Evolutionary conservation across 2,797 vertebrate species (phyloP).

Genomic region (Strix occidentalis): DNA sequence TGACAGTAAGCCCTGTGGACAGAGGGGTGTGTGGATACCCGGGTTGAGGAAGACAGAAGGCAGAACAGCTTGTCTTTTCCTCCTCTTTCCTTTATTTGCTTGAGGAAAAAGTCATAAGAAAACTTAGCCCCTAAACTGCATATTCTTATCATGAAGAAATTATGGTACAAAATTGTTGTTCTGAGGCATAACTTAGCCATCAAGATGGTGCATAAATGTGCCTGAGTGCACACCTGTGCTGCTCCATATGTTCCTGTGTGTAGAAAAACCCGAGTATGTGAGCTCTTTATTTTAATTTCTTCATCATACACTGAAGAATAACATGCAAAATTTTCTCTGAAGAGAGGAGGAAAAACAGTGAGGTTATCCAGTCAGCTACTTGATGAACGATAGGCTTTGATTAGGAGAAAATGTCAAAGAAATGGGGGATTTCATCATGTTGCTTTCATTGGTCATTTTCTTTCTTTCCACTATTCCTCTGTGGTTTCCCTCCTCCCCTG

Average conservation of each 20-base stretch:
- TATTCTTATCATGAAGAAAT: not conserved
- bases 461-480: conserved; percentile 5
- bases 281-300: not conserved
- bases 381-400: not conserved
- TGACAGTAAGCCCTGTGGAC: not conserved
- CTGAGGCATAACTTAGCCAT: not conserved
- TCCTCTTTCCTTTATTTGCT: not conserved
- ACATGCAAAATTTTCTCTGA: not conserved
- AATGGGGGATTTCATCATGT: not conserved
- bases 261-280: not conserved
- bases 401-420: not conserved
- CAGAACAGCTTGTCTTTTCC: not conserved
- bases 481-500: not conserved
- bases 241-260: not conserved
- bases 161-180: not conserved
- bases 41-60: accelerated
- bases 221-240: not conserved
- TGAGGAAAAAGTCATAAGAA: not conserved
- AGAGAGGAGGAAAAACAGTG: not conserved
- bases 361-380: not conserved
- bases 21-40: accelerated
- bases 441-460: not conserved
- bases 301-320: not conserved
- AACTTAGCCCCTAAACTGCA: not conserved
- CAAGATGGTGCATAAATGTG: not conserved